Evolutionary conservation across 2,113 vertebrate species (phyloP).

Genomic region (Fregata magnificens): DNA sequence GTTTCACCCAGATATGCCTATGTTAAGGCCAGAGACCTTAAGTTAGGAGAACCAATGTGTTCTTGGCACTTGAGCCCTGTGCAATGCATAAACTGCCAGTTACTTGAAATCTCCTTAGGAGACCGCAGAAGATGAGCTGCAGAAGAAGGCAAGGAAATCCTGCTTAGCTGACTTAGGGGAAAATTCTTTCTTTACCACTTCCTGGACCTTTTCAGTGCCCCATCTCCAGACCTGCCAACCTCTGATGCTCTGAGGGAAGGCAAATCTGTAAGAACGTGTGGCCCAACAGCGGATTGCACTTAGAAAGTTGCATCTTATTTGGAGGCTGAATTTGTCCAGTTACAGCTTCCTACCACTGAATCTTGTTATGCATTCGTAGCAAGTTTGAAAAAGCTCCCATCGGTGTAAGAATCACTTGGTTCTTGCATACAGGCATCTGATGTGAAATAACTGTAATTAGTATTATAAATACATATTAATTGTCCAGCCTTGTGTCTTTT

Average conservation of each 20-base stretch:
- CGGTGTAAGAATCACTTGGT: not conserved
- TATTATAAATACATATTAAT: not conserved
- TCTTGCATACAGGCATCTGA: not conserved
- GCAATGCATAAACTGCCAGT: not conserved
- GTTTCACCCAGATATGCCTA: not conserved
- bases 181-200: not conserved
- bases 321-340: not conserved
- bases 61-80: not conserved
- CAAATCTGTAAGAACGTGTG: not conserved
- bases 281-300: not conserved
- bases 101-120: not conserved
- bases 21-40: not conserved
- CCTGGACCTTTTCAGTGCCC: not conserved
- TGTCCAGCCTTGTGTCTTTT: not conserved
- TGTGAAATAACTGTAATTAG: not conserved
- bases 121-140: not conserved
- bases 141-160: not conserved
- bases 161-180: not conserved
- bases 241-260: not conserved
- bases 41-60: not conserved
- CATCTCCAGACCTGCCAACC: not conserved
- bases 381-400: not conserved
- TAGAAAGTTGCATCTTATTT: not conserved
- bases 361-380: not conserved
- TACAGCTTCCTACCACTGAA: not conserved